These are phyloP conservation scores for Emydocephalus ijimae DNA, from an alignment of 2,113 vertebrate species.

Conservation along the genomic window DNA sequence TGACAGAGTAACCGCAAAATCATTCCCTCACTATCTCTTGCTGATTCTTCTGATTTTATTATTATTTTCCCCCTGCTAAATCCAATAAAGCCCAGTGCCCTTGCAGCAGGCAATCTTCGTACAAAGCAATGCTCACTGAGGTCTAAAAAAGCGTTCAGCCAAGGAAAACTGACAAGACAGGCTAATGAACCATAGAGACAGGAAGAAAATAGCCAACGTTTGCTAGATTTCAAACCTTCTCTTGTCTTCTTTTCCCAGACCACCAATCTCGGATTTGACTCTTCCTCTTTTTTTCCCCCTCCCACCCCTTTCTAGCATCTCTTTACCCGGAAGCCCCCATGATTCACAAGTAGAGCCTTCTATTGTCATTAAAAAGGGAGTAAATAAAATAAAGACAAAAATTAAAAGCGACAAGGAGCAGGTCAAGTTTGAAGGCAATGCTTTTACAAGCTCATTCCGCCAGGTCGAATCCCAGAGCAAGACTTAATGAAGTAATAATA, in stretches of 20 bases:
- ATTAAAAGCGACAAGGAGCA: conserved; percentile 96
- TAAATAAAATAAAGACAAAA: conserved; percentile 82
- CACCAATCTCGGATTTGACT: conserved; percentile 75
- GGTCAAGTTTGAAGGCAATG: conserved; percentile 91
- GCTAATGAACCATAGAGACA: conserved; percentile 89
- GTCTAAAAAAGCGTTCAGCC: conserved; percentile 85
- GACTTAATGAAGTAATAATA: conserved; percentile 98
- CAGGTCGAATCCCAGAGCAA: conserved; percentile 89
- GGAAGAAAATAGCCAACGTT: conserved; percentile 82
- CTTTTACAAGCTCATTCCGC: conserved; percentile 90
- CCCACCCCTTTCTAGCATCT: conserved; percentile 14
- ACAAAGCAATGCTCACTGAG: conserved; percentile 93
- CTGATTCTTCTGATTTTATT: background rate
- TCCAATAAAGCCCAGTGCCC: conserved; percentile 71
- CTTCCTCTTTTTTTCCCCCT: conserved; percentile 44
- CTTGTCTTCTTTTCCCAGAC: conserved; percentile 62
- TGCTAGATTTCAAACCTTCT: conserved; percentile 77
- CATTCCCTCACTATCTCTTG: background rate
- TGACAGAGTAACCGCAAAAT: background rate
- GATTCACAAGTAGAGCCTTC: conserved; percentile 53
- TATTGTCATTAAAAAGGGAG: conserved; percentile 64
- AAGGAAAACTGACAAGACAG: conserved; percentile 90
- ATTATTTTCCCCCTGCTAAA: conserved; percentile 49
- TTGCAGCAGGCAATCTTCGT: conserved; percentile 65
- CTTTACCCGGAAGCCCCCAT: conserved; percentile 53